phyloP scores from a whole-genome alignment of 2,113 vertebrate genomes.

The Nicator chloris region DNA sequence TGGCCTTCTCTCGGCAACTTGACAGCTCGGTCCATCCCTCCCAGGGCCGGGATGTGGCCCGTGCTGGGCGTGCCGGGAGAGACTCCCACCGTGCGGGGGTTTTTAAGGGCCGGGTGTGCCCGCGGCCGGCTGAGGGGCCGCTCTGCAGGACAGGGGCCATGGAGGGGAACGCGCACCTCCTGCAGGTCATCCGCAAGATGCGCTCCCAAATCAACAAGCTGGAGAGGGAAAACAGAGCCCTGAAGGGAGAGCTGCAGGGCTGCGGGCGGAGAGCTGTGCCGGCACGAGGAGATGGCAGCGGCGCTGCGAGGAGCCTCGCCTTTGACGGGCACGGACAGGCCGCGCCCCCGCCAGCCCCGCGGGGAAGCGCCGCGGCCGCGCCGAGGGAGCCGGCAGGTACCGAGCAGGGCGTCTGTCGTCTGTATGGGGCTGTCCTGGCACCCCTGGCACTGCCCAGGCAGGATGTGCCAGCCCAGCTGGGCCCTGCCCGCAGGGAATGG shows the following conservation, averaged over 20 bases:
- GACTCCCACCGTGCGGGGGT: slow-evolving; percentile 39
- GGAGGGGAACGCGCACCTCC: slow-evolving; percentile 78
- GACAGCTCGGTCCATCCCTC: slow-evolving; percentile 28
- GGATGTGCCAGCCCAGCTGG: not conserved
- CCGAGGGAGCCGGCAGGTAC: slow-evolving; percentile 78
- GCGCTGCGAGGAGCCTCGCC: rapidly evolving
- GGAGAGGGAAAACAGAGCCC: slow-evolving; percentile 82
- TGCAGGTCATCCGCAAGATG: slow-evolving; percentile 85
- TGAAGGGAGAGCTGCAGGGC: slow-evolving; percentile 69
- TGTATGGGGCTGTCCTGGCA: not conserved
- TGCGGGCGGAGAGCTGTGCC: not conserved
- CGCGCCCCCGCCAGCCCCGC: slow-evolving; percentile 7
- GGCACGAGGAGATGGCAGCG: not conserved
- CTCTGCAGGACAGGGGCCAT: slow-evolving; percentile 54
- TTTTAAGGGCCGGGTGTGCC: not conserved
- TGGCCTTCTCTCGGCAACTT: slow-evolving; percentile 60
- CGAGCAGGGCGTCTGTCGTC: rapidly evolving
- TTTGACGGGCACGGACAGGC: not conserved
- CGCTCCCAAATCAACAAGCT: slow-evolving; percentile 81
- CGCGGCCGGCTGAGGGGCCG: not conserved
- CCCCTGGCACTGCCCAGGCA: no score
- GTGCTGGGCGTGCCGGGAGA: slow-evolving; percentile 60
- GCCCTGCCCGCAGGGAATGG: rapidly evolving
- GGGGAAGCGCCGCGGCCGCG: slow-evolving; percentile 41
- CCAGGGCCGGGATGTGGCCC: slow-evolving; percentile 76